Evolutionary conservation across 2,113 vertebrate species (phyloP).

Genomic region (Erythrocebus patas): DNA sequence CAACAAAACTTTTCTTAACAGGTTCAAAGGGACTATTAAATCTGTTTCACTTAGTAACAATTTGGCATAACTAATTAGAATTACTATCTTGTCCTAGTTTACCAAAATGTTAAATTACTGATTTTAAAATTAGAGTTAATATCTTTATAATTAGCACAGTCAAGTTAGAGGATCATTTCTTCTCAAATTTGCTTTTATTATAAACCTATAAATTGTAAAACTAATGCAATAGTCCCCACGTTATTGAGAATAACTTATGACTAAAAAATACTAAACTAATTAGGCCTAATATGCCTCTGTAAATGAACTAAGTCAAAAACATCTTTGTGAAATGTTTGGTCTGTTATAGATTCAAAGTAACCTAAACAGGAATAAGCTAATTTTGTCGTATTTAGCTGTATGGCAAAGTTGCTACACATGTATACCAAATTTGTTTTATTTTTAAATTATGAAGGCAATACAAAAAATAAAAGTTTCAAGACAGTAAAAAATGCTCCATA

Average conservation of each 20-base stretch:
- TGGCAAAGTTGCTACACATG: neutral
- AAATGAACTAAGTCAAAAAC: constrained; percentile 61
- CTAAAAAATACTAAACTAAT: constrained; percentile 69
- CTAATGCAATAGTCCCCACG: constrained; percentile 13
- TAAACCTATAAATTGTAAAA: constrained; percentile 60
- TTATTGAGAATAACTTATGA: constrained; percentile 63
- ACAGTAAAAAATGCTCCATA: neutral
- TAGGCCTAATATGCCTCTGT: constrained; percentile 31
- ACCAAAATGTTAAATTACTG: constrained; percentile 59
- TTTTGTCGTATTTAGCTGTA: neutral
- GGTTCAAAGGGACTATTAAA: constrained; percentile 64
- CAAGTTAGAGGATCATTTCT: constrained; percentile 53
- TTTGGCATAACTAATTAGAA: constrained; percentile 71
- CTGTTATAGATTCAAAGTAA: neutral
- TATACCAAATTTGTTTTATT: neutral
- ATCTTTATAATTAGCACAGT: constrained; percentile 68
- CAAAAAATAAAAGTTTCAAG: neutral
- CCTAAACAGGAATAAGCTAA: neutral
- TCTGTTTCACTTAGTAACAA: constrained; percentile 44
- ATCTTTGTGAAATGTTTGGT: neutral
- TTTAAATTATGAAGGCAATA: neutral
- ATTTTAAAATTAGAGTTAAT: constrained; percentile 72
- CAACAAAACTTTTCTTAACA: constrained; percentile 63
- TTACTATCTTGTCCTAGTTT: constrained; percentile 62
- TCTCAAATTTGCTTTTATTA: constrained; percentile 52